phyloP scores from a whole-genome alignment of 2,113 vertebrate species.

The Ivindomyrus marchei region DNA sequence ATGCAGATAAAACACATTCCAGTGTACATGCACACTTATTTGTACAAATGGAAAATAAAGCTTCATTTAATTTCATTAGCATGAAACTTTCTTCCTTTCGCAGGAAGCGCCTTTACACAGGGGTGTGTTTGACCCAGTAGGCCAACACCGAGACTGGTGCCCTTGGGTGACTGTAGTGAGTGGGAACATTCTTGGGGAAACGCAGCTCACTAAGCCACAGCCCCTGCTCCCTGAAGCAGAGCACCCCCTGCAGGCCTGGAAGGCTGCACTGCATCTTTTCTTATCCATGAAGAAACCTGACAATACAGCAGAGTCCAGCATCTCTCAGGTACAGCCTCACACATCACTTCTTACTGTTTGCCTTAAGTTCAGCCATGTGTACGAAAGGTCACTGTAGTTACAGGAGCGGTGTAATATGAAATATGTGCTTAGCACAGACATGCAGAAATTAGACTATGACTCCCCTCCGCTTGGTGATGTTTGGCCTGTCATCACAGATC shows the following conservation, averaged over 20 bases:
- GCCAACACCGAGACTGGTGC: conserved; percentile 94
- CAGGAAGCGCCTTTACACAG: conserved; percentile 66
- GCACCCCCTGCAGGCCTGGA: conserved; percentile 71
- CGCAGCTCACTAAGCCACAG: accelerated
- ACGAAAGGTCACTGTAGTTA: background rate
- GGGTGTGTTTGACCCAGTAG: conserved; percentile 74
- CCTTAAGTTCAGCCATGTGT: background rate
- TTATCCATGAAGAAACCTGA: conserved; percentile 60
- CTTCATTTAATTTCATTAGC: background rate
- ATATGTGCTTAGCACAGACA: background rate
- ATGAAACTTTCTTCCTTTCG: conserved; percentile 21
- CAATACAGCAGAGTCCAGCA: conserved; percentile 34
- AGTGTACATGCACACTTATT: background rate
- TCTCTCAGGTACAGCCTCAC: conserved; percentile 41
- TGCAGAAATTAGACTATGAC: background rate
- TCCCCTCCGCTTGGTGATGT: background rate
- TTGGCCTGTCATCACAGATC: background rate
- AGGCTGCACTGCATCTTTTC: conserved; percentile 63
- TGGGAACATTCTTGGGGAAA: conserved; percentile 37
- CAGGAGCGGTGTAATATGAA: background rate
- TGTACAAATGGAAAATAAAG: background rate
- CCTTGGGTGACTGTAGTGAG: conserved; percentile 73
- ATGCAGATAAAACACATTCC: background rate
- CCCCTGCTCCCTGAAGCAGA: conserved; percentile 21
- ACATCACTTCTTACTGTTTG: background rate